These are phyloP conservation scores for Myripristis murdjan DNA, from an alignment of 2,797 vertebrate species.

Conservation along the genomic window DNA sequence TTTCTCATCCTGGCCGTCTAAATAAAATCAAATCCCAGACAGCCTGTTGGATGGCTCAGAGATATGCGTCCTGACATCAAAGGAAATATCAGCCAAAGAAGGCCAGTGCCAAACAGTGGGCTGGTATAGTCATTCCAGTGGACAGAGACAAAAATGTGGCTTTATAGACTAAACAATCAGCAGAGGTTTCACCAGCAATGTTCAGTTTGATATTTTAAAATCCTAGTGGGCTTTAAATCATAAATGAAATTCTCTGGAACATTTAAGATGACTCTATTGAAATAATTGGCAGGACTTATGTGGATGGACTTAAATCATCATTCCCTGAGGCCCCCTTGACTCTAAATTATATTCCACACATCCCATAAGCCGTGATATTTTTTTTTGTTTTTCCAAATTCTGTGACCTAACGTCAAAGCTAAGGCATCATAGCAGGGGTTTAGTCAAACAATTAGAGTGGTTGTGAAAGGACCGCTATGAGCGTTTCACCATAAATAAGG, in stretches of 20 bases:
- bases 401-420: slow-evolving; percentile 32
- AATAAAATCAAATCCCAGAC: slow-evolving; percentile 64
- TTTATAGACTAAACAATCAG: slow-evolving; percentile 76
- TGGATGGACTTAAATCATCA: slow-evolving; percentile 48
- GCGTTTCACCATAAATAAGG: slow-evolving; percentile 26
- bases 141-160: slow-evolving; percentile 61
- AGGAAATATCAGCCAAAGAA: slow-evolving; percentile 51
- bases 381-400: slow-evolving; percentile 8
- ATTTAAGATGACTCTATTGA: slow-evolving; percentile 56
- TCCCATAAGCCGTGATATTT: slow-evolving; percentile 36
- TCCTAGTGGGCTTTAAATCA: slow-evolving; percentile 59
- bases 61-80: slow-evolving; percentile 71
- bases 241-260: slow-evolving; percentile 59
- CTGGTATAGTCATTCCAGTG: slow-evolving; percentile 68
- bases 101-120: slow-evolving; percentile 65
- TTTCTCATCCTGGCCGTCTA: slow-evolving; percentile 53
- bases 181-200: slow-evolving; percentile 52
- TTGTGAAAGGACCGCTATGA: slow-evolving; percentile 14
- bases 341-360: slow-evolving; percentile 29
- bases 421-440: slow-evolving; percentile 23
- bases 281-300: slow-evolving; percentile 59
- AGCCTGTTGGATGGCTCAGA: slow-evolving; percentile 60
- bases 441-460: slow-evolving; percentile 16
- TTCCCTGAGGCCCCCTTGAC: slow-evolving; percentile 51
- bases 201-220: slow-evolving; percentile 65